Percentiles rank a stretch among this genome's conserved stretches.
phyloP scores from a whole-genome alignment of 2,113 vertebrate species.

The Oryzias melastigma region DNA sequence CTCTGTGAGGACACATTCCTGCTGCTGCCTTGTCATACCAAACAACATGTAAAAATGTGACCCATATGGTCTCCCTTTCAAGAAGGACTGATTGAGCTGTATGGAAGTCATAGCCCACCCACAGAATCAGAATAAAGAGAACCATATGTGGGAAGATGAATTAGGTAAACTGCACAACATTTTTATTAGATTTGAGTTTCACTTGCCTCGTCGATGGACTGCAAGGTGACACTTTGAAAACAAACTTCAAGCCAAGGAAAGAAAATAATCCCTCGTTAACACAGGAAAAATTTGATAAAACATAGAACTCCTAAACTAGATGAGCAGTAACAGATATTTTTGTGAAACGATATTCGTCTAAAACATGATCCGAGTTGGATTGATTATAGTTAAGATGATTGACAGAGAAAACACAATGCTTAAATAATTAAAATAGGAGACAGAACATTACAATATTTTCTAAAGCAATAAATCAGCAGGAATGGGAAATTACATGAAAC shows the following conservation, averaged over 20 bases:
- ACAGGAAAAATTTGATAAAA: slow-evolving; percentile 34
- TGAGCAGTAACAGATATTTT: slow-evolving; percentile 33
- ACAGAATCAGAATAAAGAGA: slow-evolving; percentile 74
- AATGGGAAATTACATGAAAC: too few species aligned
- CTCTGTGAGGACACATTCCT: slow-evolving; percentile 66
- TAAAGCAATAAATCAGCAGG: too few species aligned
- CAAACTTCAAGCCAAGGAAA: slow-evolving; percentile 63
- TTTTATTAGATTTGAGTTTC: slow-evolving; percentile 81
- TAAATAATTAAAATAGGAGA: too few species aligned
- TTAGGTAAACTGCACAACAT: slow-evolving; percentile 83
- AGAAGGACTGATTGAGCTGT: slow-evolving; percentile 75
- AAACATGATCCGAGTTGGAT: slow-evolving; percentile 18
- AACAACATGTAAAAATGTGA: slow-evolving; percentile 77
- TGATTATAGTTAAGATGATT: neutral
- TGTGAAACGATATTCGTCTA: slow-evolving; percentile 19
- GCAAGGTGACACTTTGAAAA: slow-evolving; percentile 80
- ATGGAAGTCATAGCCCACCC: slow-evolving; percentile 76
- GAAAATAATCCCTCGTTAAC: slow-evolving; percentile 57
- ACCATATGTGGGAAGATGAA: slow-evolving; percentile 79
- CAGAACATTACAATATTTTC: too few species aligned
- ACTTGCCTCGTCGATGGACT: slow-evolving; percentile 72
- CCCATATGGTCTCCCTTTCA: slow-evolving; percentile 72
- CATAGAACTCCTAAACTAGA: slow-evolving; percentile 43
- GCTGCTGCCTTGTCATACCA: slow-evolving; percentile 72
- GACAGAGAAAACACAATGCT: too few species aligned